A percentile compares a stretch with the other conserved stretches of the same genome.
phyloP scores from a whole-genome alignment of 1,140 invertebrate species.

The Procambarus clarkii region DNA sequence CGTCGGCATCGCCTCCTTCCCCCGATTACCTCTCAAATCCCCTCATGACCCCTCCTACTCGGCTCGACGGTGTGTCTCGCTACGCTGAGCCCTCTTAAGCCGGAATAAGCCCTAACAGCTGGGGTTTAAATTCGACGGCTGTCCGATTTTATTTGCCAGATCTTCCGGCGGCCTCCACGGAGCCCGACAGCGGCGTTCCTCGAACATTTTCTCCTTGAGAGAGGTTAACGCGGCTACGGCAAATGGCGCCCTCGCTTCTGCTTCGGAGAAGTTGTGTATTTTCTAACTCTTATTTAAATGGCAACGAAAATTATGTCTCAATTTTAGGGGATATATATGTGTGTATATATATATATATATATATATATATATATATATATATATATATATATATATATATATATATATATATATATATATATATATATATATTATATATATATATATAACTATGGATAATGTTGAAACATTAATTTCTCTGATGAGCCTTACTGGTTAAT shows the following conservation, averaged over 20 bases:
- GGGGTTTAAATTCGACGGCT: not conserved
- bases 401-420: slow-evolving; percentile 23
- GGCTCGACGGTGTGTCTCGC: not conserved
- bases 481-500: too few relatives aligned
- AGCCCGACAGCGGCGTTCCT: not conserved
- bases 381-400: slow-evolving; percentile 20
- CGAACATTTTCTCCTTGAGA: not conserved
- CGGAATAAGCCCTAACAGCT: slow-evolving; percentile 30
- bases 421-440: slow-evolving; percentile 19
- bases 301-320: too few relatives aligned
- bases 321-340: too few relatives aligned
- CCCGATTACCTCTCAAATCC: not conserved
- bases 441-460: not conserved
- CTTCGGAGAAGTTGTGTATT: too few relatives aligned
- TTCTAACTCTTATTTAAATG: too few relatives aligned
- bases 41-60: not conserved
- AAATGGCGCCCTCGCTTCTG: too few relatives aligned
- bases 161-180: not conserved
- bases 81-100: not conserved
- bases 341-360: slow-evolving; percentile 3
- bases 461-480: too few relatives aligned
- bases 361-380: slow-evolving; percentile 30
- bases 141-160: not conserved
- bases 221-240: too few relatives aligned
- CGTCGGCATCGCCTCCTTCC: not conserved